Conservation (phyloP, 2,113 vertebrate species). For the Zapornia atra region DNA sequence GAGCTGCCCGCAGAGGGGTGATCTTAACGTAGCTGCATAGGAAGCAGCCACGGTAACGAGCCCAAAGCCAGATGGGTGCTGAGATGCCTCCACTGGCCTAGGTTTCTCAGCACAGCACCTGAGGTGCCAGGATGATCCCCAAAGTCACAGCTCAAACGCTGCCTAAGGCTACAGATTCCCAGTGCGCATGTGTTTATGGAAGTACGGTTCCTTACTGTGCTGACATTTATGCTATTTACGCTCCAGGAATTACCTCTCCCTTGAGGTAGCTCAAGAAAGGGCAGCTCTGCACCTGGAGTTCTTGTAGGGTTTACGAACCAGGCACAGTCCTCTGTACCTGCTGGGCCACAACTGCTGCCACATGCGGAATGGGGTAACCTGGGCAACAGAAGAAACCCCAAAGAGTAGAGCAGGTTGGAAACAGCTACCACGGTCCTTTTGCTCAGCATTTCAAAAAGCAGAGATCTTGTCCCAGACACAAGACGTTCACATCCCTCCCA, state of each 20-base stretch:
- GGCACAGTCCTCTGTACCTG: not conserved
- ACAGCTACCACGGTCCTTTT: accelerated
- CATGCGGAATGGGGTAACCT: not conserved
- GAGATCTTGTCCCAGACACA: not conserved
- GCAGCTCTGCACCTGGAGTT: not conserved
- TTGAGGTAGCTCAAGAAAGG: not conserved
- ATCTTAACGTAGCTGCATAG: not conserved
- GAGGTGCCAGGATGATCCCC: not conserved
- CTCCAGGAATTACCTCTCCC: not conserved
- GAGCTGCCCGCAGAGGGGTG: not conserved
- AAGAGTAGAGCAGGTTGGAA: not conserved
- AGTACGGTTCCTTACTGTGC: not conserved
- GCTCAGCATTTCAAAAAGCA: not conserved
- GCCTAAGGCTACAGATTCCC: not conserved
- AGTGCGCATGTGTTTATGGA: not conserved
- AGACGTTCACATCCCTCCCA: not conserved
- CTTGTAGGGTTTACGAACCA: not conserved
- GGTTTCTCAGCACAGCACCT: not conserved
- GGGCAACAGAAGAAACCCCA: not conserved
- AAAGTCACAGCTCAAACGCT: not conserved
- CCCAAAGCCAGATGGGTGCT: accelerated
- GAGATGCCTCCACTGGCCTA: not conserved
- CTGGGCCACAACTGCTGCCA: not conserved
- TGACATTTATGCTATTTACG: not conserved
- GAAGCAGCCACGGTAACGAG: accelerated